These are phyloP conservation scores for Ochropacha duplaris DNA, from an alignment of 2,888 invertebrate genomes.

Conservation along the genomic window DNA sequence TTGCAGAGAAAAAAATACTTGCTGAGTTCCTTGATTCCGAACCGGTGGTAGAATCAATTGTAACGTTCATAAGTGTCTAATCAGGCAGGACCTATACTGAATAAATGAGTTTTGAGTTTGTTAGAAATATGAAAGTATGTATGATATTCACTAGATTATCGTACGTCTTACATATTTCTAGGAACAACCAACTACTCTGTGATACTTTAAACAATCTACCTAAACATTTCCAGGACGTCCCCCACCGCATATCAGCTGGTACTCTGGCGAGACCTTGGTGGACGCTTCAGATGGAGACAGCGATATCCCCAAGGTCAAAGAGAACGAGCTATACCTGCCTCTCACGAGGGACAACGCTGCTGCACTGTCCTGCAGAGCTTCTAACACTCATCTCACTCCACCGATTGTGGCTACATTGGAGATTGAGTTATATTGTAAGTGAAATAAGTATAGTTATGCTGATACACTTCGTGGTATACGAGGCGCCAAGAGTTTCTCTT, in stretches of 20 bases:
- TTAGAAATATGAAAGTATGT: too few species aligned
- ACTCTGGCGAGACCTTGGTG: constrained; percentile 88
- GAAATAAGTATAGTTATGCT: background rate
- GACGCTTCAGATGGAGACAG: constrained; percentile 87
- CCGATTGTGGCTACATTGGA: constrained; percentile 86
- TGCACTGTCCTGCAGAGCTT: constrained; percentile 87
- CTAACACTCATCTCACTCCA: constrained; percentile 87
- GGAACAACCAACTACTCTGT: too few species aligned
- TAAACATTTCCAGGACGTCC: constrained; percentile 84
- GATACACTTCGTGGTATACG: too few species aligned
- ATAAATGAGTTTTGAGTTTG: too few species aligned
- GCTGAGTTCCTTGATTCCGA: too few species aligned
- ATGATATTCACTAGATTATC: too few species aligned
- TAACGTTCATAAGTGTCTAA: too few species aligned
- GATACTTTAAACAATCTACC: background rate
- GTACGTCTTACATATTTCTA: too few species aligned
- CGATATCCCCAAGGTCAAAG: constrained; percentile 85
- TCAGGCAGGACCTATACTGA: too few species aligned
- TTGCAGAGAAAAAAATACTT: too few species aligned
- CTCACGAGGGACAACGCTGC: constrained; percentile 87
- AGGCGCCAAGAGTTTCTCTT: too few species aligned
- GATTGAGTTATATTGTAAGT: constrained; percentile 89
- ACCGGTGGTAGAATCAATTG: too few species aligned
- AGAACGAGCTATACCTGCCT: constrained; percentile 86
- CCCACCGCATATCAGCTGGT: constrained; percentile 89